Evolutionary conservation across 2,888 invertebrate species (phyloP).

Genomic region (Ceriagrion tenellum): DNA sequence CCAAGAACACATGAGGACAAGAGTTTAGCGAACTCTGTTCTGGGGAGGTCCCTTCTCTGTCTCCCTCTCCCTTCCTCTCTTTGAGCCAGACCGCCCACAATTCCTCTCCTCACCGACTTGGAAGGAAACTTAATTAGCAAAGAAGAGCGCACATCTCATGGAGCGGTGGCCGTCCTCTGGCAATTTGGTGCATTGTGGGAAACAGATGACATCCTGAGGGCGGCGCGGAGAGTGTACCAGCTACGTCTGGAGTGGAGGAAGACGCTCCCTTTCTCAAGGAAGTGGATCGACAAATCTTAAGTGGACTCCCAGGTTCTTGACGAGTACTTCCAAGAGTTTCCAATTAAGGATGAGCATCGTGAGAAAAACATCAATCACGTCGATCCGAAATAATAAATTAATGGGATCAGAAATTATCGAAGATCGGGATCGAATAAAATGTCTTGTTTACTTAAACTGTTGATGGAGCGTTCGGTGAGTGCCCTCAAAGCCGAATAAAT

Average conservation of each 20-base stretch:
- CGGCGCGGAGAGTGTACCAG: neutral
- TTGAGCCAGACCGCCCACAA: neutral
- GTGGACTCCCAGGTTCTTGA: neutral
- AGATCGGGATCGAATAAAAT: no score
- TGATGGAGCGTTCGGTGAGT: no score
- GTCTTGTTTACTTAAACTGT: no score
- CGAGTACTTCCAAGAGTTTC: no score
- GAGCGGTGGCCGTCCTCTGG: neutral
- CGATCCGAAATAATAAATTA: no score
- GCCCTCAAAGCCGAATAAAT: no score
- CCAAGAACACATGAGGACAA: neutral
- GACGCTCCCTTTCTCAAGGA: neutral
- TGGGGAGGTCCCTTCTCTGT: neutral
- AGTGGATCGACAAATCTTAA: neutral
- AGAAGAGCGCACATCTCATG: constrained; percentile 6
- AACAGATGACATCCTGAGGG: neutral
- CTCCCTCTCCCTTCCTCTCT: neutral
- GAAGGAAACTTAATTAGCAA: constrained; percentile 23
- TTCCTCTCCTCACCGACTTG: neutral
- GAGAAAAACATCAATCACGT: no score
- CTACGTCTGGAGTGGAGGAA: neutral
- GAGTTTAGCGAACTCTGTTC: neutral
- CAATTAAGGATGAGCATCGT: no score
- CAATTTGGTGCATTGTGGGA: constrained; percentile 20
- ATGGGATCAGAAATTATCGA: no score